These are phyloP conservation scores for Grapholita molesta DNA, from an alignment of 1,140 invertebrate species.

Conservation along the genomic window DNA sequence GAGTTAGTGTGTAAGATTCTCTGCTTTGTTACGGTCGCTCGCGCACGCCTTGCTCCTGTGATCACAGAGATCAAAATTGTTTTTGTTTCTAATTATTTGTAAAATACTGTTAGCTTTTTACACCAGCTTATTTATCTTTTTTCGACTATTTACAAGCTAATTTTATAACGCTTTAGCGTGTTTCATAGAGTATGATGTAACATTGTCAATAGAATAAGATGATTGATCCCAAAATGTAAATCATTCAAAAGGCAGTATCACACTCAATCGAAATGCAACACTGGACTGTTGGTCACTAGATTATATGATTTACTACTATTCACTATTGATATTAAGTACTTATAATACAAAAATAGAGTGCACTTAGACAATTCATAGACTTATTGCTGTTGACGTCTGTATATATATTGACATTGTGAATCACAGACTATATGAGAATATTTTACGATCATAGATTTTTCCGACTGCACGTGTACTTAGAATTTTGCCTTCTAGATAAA, in stretches of 20 bases:
- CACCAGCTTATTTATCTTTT: constrained; percentile 28
- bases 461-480: constrained; percentile 4
- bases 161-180: constrained; percentile 25
- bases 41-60: constrained; percentile 52
- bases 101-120: constrained; percentile 63
- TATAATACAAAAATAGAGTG: constrained; percentile 20
- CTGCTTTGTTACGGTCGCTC: constrained; percentile 34
- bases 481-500: constrained; percentile 12
- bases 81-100: constrained; percentile 78
- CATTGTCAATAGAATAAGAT: constrained; percentile 18
- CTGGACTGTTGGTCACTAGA: background rate
- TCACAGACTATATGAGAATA: constrained; percentile 4
- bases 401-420: constrained; percentile 13
- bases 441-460: constrained; percentile 22
- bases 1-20: constrained; percentile 32
- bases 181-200: background rate
- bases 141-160: constrained; percentile 36
- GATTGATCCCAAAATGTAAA: constrained; percentile 65
- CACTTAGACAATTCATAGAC: constrained; percentile 47
- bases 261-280: background rate
- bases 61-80: constrained; percentile 73
- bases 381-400: constrained; percentile 40
- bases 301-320: constrained; percentile 1
- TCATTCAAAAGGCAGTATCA: background rate
- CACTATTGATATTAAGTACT: background rate